Evolutionary conservation across 1,140 invertebrate genomes (phyloP), one percentile per base, ranked within the genome.

Genomic region (Sycophaga agraensis): DNA sequence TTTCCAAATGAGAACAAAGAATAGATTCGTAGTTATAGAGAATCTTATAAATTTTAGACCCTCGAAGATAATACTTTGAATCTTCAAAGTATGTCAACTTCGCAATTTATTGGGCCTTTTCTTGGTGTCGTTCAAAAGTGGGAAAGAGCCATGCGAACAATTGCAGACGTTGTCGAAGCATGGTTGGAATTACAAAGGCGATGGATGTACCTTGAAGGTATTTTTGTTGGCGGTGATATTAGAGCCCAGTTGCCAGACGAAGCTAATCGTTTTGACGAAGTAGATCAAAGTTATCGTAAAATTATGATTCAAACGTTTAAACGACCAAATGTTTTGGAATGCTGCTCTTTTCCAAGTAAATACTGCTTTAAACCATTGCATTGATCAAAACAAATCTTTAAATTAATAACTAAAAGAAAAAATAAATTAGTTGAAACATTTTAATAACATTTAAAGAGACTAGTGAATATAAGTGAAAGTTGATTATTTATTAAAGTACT

Each of bases 191-290:
- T 92, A 3, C 93, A 96, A 71, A 82, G 87, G 62, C 94, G 93
- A 75, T 96, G 93, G 93, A 82, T 96, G 59, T 93, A 95, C 72
- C 80, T 96, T 56, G 93, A 95, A 73, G 92, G 92, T 0, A 94
- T 96, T 43, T 96, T 96, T 73, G 87, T 94, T 6, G 91, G 90
- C 1, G 90, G 90, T 12, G 92, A 96, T 72, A 94, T 96, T 57
- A 82, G 92, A 51, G 71, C 84, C 0, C 92, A 96, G 70, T 75
- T 96, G 49, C 92, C 92, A 0, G 90, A 94, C 16, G 92, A 94
- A 73, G 91, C 92, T 0, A 88, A 87, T 69, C 92, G 91, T 74
- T 97, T 97, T 81, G 92, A 95, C 73, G 86, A 91, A 61, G 91
- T 96, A 70, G 92, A 96, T 71, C 89, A 85, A 72, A 73, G 83